phyloP scores from a whole-genome alignment of 2,888 invertebrate genomes.

The Tachina grossa region DNA sequence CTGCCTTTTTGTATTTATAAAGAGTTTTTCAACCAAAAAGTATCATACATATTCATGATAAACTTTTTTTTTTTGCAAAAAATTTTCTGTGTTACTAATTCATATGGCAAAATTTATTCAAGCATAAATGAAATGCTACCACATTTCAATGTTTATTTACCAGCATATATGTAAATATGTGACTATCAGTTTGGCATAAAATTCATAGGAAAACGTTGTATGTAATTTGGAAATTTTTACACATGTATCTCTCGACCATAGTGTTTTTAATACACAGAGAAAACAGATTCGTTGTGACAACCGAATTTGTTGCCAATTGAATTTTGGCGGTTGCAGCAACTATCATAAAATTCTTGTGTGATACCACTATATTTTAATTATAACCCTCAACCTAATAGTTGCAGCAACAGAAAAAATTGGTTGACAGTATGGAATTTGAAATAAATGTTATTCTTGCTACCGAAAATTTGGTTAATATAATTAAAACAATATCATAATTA shows the following conservation, averaged over 20 bases:
- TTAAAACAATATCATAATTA: no score
- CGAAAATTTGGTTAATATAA: no score
- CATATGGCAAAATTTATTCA: slow-evolving; percentile 10
- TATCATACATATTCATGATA: slow-evolving; percentile 5
- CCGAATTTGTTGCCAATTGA: no score
- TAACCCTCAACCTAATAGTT: no score
- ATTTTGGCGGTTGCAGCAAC: no score
- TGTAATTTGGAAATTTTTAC: background rate
- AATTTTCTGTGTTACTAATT: background rate
- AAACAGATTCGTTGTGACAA: no score
- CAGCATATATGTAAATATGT: background rate
- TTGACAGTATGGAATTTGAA: no score
- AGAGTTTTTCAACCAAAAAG: slow-evolving; percentile 2
- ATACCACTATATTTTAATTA: no score
- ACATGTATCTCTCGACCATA: background rate
- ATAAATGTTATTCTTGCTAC: no score
- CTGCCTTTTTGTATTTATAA: background rate
- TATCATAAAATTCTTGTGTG: no score
- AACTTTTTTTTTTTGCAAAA: background rate
- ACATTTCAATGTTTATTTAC: slow-evolving; percentile 1
- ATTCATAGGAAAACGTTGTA: background rate
- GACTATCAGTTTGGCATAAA: background rate
- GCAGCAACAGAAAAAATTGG: no score
- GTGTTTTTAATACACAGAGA: no score
- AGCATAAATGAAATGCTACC: slow-evolving; percentile 17